These are phyloP conservation scores for Mythimna albipuncta DNA, from an alignment of 2,888 invertebrate species.

Conservation along the genomic window DNA sequence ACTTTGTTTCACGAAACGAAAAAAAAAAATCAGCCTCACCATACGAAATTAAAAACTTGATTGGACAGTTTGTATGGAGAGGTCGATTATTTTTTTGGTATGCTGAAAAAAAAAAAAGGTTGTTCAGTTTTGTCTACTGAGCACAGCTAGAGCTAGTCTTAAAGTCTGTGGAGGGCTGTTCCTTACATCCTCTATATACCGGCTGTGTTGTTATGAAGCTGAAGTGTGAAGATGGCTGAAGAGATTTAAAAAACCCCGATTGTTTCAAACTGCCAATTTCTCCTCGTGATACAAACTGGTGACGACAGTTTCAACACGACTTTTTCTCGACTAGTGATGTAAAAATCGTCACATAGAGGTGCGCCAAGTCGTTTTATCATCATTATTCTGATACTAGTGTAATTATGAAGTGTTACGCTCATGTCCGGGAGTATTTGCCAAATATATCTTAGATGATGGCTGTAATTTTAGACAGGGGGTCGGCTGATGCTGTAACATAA, in stretches of 20 bases:
- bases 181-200: no score
- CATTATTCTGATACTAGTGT: slow-evolving; percentile 51
- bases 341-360: slow-evolving; percentile 46
- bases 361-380: slow-evolving; percentile 51
- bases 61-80: no score
- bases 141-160: no score
- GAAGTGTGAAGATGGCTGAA: no score
- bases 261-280: slow-evolving; percentile 36
- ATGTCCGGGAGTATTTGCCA: slow-evolving; percentile 59
- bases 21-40: no score
- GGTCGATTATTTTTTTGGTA: no score
- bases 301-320: slow-evolving; percentile 25
- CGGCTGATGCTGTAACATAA: slow-evolving; percentile 23
- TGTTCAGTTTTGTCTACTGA: no score
- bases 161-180: no score
- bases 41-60: no score
- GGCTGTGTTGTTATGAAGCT: no score
- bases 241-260: not conserved
- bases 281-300: slow-evolving; percentile 39
- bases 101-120: no score
- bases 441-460: slow-evolving; percentile 37
- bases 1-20: no score
- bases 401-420: slow-evolving; percentile 32
- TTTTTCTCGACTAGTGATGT: slow-evolving; percentile 48
- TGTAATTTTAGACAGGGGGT: slow-evolving; percentile 35